Percentiles rank a stretch among this genome's conserved stretches.
Evolutionary conservation across 2,888 invertebrate genomes (phyloP).

Genomic region (Patella caerulea): DNA sequence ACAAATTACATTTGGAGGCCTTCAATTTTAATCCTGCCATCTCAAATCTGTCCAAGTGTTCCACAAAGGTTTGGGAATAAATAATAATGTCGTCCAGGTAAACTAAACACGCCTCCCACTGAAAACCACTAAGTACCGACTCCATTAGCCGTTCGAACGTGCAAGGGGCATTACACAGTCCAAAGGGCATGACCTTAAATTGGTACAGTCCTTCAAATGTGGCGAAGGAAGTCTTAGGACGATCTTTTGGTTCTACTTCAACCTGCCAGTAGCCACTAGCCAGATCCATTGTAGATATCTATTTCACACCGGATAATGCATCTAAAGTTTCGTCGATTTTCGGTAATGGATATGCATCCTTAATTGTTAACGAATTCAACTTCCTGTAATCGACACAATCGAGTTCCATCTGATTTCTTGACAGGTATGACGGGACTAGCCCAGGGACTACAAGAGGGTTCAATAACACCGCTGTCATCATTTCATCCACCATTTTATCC

Average conservation of each 20-base stretch:
- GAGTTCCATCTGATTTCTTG: no score
- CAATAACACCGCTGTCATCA: no score
- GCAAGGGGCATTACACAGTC: no score
- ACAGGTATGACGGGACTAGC: no score
- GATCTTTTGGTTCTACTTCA: slow-evolving; percentile 11
- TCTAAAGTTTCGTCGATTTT: slow-evolving; percentile 10
- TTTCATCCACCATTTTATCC: no score
- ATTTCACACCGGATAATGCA: neutral
- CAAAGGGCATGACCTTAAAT: no score
- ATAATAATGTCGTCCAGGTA: slow-evolving; percentile 2
- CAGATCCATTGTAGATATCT: neutral
- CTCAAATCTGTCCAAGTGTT: neutral
- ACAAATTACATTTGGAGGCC: slow-evolving; percentile 31
- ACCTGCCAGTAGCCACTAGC: slow-evolving; percentile 14
- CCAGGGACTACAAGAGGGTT: no score
- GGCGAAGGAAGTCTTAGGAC: neutral
- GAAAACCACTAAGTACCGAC: slow-evolving; percentile 4
- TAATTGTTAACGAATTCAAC: no score
- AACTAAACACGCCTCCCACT: neutral
- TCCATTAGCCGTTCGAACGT: neutral
- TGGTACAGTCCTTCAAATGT: no score
- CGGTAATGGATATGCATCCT: no score
- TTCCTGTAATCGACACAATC: no score
- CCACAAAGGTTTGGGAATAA: neutral
- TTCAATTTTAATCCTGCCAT: slow-evolving; percentile 24